Evolutionary conservation across 2,888 invertebrate species (phyloP).

Genomic region (Harpalus rufipes): DNA sequence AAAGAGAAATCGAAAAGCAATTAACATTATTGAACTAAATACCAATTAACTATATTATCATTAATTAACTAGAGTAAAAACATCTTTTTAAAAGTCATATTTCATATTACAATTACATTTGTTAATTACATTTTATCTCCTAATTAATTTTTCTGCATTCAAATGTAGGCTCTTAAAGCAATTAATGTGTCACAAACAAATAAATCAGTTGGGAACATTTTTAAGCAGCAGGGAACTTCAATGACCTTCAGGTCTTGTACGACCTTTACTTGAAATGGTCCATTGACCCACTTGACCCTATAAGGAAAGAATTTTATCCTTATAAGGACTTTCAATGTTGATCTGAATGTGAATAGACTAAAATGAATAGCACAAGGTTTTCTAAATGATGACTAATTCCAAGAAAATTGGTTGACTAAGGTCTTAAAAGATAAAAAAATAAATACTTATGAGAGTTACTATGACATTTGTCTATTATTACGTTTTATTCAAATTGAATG

Average conservation of each 20-base stretch:
- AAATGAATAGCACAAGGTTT: not conserved
- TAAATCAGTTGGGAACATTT: conserved; percentile 33
- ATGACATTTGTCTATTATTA: too few species aligned
- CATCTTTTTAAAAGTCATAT: conserved; percentile 12
- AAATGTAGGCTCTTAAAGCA: conserved; percentile 23
- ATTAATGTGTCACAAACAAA: conserved; percentile 39
- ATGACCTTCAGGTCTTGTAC: conserved; percentile 15
- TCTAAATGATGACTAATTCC: not conserved
- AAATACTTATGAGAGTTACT: too few species aligned
- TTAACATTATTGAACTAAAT: not conserved
- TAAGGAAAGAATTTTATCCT: conserved; percentile 28
- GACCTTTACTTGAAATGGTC: conserved; percentile 30
- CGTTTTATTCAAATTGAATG: too few species aligned
- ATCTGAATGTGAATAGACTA: not conserved
- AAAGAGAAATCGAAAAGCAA: not conserved
- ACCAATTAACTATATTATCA: not conserved
- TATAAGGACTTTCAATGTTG: conserved; percentile 34
- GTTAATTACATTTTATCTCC: conserved; percentile 33
- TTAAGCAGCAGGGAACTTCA: conserved; percentile 15
- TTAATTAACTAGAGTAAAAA: not conserved
- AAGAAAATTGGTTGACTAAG: not conserved
- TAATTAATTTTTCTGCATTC: conserved; percentile 42
- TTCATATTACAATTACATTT: conserved; percentile 33
- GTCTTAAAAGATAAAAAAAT: too few species aligned
- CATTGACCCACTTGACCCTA: conserved; percentile 45